phyloP scores from a whole-genome alignment of 2,797 vertebrate genomes.

The Zenarchopterus dispar region DNA sequence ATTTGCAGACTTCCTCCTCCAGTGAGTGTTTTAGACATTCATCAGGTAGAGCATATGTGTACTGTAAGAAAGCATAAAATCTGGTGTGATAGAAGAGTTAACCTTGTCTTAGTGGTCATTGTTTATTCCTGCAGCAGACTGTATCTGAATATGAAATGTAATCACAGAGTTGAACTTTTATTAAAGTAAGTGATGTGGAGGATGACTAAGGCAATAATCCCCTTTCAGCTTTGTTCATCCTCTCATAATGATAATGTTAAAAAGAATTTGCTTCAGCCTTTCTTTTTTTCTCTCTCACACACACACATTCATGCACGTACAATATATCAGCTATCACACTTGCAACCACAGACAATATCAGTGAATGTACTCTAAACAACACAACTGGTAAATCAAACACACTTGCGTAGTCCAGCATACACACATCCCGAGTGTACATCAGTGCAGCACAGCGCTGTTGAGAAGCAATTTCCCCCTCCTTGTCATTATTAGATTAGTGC shows the following conservation, averaged over 20 bases:
- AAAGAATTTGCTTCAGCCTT: slow-evolving; percentile 71
- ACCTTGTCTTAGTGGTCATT: slow-evolving; percentile 45
- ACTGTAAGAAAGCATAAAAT: neutral
- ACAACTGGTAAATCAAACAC: neutral
- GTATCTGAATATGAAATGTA: slow-evolving; percentile 73
- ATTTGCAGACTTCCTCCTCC: neutral
- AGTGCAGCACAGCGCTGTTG: slow-evolving; percentile 49
- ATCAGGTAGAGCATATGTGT: neutral
- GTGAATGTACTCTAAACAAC: neutral
- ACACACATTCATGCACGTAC: slow-evolving; percentile 6
- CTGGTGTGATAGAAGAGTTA: slow-evolving; percentile 24
- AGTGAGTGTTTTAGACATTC: neutral
- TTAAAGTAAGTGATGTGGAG: slow-evolving; percentile 77
- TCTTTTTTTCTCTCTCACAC: slow-evolving; percentile 20
- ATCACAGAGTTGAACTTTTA: slow-evolving; percentile 74
- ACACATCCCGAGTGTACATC: slow-evolving; percentile 22
- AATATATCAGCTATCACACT: neutral
- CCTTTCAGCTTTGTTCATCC: slow-evolving; percentile 64
- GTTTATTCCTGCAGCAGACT: slow-evolving; percentile 46
- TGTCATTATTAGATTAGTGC: slow-evolving; percentile 81
- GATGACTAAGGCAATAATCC: slow-evolving; percentile 73
- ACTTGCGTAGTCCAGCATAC: neutral
- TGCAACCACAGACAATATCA: slow-evolving; percentile 23
- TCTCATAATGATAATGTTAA: slow-evolving; percentile 75
- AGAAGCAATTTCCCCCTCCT: slow-evolving; percentile 73